phyloP scores from a whole-genome alignment of 2,113 vertebrate species.

The Trinectes maculatus region DNA sequence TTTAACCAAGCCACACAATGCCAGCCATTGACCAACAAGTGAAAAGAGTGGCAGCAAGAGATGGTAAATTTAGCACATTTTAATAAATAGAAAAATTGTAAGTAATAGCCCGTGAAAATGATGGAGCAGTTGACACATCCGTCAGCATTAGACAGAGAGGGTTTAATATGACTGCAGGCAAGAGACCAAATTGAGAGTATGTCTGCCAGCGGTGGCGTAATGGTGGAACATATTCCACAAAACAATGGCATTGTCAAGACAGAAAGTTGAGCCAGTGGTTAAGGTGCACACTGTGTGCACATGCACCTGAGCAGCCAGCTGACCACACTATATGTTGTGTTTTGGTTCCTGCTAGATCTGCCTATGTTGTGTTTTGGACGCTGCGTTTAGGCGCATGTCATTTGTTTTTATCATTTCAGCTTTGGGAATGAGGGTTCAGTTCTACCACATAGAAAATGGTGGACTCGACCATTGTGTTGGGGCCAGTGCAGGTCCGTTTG shows the following conservation, averaged over 20 bases:
- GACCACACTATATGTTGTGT: too few relatives aligned
- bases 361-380: not conserved
- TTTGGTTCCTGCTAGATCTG: too few relatives aligned
- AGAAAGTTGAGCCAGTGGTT: too few relatives aligned
- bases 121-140: not conserved
- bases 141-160: not conserved
- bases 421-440: too few relatives aligned
- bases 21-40: not conserved
- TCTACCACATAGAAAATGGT: too few relatives aligned
- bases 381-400: not conserved
- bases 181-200: not conserved
- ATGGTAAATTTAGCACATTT: not conserved
- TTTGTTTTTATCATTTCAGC: not conserved
- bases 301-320: too few relatives aligned
- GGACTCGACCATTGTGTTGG: too few relatives aligned
- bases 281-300: too few relatives aligned
- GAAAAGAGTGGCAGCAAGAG: not conserved
- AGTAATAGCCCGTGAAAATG: not conserved
- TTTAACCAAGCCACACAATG: not conserved
- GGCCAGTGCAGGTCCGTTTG: not conserved
- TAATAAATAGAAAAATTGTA: not conserved
- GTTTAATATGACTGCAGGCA: not conserved
- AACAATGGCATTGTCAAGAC: not conserved
- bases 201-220: not conserved
- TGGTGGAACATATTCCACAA: not conserved